Conservation (phyloP, 2,888 invertebrate species). For the Isotomurus palustris region DNA sequence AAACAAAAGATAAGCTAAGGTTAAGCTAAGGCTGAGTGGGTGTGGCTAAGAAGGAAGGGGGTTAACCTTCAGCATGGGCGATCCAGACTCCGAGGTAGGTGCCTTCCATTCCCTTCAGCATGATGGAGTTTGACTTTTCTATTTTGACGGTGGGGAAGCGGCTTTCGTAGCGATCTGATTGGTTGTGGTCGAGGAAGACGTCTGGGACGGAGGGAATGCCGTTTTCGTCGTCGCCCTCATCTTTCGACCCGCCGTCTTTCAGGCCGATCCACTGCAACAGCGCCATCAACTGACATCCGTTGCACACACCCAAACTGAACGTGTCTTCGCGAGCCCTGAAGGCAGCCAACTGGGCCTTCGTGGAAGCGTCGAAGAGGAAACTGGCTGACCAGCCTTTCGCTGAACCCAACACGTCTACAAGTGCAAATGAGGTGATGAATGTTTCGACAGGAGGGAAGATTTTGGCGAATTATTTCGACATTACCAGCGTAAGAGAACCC, state of each 20-base stretch:
- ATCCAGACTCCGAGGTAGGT: conserved; percentile 93
- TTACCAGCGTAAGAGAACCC: conserved; percentile 97
- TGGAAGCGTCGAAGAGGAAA: conserved; percentile 69
- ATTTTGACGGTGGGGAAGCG: conserved; percentile 74
- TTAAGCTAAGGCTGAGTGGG: neutral
- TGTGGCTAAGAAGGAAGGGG: neutral
- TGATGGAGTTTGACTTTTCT: conserved; percentile 67
- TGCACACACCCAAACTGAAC: conserved; percentile 96
- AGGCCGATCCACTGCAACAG: conserved; percentile 76
- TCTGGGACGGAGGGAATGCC: conserved; percentile 53
- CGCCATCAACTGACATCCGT: conserved; percentile 95
- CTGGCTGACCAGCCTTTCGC: conserved; percentile 98
- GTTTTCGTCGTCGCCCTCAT: conserved; percentile 22
- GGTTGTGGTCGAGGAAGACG: conserved; percentile 75
- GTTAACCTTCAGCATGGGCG: conserved; percentile 87
- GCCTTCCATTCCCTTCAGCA: conserved; percentile 84
- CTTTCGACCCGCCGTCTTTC: conserved; percentile 17
- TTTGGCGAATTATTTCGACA: neutral
- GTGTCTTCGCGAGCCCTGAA: conserved; percentile 75
- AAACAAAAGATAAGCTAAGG: neutral
- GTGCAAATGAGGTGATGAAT: conserved; percentile 16
- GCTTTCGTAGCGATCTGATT: conserved; percentile 82
- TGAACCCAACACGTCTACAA: conserved; percentile 84
- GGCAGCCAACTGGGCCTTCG: conserved; percentile 70
- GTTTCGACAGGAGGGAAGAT: neutral